Evolutionary conservation across 2,113 vertebrate genomes (phyloP).

Genomic region (Dendrocopos noguchii): DNA sequence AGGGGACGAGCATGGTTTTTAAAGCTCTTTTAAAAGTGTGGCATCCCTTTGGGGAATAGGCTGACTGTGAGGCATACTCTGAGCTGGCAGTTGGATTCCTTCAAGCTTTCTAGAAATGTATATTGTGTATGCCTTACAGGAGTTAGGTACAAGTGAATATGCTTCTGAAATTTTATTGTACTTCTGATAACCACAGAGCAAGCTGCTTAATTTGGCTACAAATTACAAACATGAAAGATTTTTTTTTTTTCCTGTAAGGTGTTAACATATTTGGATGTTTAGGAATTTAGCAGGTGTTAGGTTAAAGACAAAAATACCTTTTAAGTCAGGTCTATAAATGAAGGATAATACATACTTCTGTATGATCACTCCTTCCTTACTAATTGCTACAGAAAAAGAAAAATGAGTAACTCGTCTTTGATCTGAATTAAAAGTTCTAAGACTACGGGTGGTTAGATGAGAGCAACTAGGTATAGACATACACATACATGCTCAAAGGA

Average conservation of each 20-base stretch:
- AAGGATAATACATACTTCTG: not conserved
- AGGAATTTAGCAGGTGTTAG: not conserved
- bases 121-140: conserved; percentile 45
- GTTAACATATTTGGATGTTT: not conserved
- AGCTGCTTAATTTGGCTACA: conserved; percentile 29
- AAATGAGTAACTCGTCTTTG: not conserved
- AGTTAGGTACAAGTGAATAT: conserved; percentile 40
- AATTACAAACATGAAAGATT: not conserved
- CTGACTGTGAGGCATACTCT: conserved; percentile 49
- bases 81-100: conserved; percentile 45
- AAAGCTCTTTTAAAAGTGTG: conserved; percentile 49
- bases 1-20: conserved; percentile 33
- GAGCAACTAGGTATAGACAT: not conserved
- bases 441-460: not conserved
- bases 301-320: not conserved
- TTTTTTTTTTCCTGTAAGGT: not conserved
- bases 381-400: conserved; percentile 7
- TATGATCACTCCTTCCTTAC: not conserved
- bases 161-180: conserved; percentile 45
- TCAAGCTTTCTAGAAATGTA: conserved; percentile 45
- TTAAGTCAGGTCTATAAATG: not conserved
- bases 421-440: not conserved
- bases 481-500: not conserved
- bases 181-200: conserved; percentile 7
- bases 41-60: conserved; percentile 35